Evolutionary conservation across 2,113 vertebrate species (phyloP), one percentile per base, ranked within the genome.

Genomic region (Donacobius atricapilla): DNA sequence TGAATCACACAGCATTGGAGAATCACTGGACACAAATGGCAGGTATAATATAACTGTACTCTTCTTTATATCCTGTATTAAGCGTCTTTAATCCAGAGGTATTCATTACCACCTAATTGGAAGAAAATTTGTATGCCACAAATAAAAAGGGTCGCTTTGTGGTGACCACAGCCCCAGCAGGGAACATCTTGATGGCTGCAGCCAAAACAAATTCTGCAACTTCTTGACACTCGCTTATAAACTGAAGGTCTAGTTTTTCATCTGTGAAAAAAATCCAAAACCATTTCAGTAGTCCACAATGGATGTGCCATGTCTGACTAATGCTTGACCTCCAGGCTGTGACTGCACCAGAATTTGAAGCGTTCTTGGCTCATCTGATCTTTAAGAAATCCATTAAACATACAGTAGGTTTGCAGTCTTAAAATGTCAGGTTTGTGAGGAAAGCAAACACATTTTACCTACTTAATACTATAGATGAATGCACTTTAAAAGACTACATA

Each of bases 1-100:
- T 86, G 92, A 96, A 94, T 96, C 91, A 90, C 56, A 77, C 76
- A 5, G 6, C 17, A 8, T 35, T 89, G 33, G 91, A 93, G 47
- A 81, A 91, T 83, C 87, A 69, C 93, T 51, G 97, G 98, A 98
- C 97, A 95, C 9, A 94, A 96, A 94, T 68, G 92, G 81, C 95
- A 97, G 88, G 84, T 96, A 83, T 51, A 65, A 65, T 57, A 54
- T 64, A 87, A 72, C 53, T 78, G 31, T 85, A 82, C 9, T 64
- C 53, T 87, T 80, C 53, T 96, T 92, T 88, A 44, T 81, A 75
- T 92, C 73, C 84, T 92, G 94, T 92, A 61, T 79, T 85, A 88
- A 97, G 73, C 30, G 91, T 48, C 75, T 94, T 96, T 97, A 81
- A 95, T 94, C 79, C 45, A 53, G 35, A 58, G 63, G 35, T 60